Base-by-base conservation (phyloP, 2,113 vertebrate species). In the Apodemus sylvaticus region DNA sequence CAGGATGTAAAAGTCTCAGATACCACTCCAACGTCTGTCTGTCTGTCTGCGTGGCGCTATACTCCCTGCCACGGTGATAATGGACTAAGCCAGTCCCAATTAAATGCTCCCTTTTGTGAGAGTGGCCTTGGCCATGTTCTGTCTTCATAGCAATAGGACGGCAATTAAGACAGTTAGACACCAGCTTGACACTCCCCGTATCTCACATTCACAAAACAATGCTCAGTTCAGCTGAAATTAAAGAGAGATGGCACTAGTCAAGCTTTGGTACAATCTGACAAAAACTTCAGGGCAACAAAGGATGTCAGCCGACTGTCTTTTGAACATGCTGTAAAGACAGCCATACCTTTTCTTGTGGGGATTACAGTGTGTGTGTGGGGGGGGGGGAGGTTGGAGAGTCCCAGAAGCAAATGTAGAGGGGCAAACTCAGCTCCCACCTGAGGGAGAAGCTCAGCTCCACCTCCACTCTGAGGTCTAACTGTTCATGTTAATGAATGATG, bases 381-480 rank as follows among this genome's bases (percentile, higher is more conserved):
- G 24, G 22, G 51, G 58, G 79, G 48, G 73, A 86, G 34, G 2
- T 36, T 70, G 7, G 58, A 53, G 53, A 39, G 10, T 91, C 90
- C 73, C 19, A 82, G 88, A 20, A 77, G 86, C 90, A 85, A 31
- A 86, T 24, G 73, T 51, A 90, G 34, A 94, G 71, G 34, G 10
- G 60, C 86, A 91, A 96, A 78, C 94, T 97, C 92, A 96, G 83
- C 20, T 94, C 89, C 48, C 91, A 45, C 29, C 62, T 86, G 60
- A 95, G 82, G 68, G 58, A 95, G 83, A 93, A 98, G 78, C 29
- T 77, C 60, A 60, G 5, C 45, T 42, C 51, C 20, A 9, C 87
- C 53, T 71, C 76, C 91, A 48, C 3, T 73, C 31, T 96, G 81
- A 97, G 78, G 36, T 81, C 93, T 92, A 55, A 74, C 26, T 73